Evolutionary conservation across 1,140 invertebrate species (phyloP).

Genomic region (Scaptomyza hsui): DNA sequence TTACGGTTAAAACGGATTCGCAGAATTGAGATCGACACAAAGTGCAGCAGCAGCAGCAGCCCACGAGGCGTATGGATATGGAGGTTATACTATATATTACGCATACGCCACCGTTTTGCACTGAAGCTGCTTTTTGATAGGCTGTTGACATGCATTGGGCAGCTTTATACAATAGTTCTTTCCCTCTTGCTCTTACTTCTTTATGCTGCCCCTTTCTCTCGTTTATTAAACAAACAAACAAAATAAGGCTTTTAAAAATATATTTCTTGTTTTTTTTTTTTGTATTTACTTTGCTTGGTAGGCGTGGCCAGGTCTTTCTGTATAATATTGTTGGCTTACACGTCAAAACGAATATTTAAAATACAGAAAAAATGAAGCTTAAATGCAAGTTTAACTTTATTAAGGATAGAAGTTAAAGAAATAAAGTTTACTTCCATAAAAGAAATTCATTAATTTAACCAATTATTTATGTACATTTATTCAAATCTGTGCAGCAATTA

Average conservation of each 20-base stretch:
- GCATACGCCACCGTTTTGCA: constrained; percentile 48
- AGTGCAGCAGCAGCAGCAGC: constrained; percentile 7
- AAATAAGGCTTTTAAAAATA: constrained; percentile 14
- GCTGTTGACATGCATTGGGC: constrained; percentile 41
- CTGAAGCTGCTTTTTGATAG: constrained; percentile 25
- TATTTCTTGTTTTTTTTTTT: not conserved
- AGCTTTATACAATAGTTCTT: not conserved
- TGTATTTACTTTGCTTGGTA: not conserved
- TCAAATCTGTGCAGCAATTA: constrained; percentile 24
- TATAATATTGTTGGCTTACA: too few relatives aligned
- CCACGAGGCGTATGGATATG: constrained; percentile 39
- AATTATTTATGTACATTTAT: not conserved
- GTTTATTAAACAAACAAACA: constrained; percentile 11
- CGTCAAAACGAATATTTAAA: not conserved
- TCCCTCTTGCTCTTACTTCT: not conserved
- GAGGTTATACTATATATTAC: constrained; percentile 22
- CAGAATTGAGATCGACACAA: constrained; percentile 10
- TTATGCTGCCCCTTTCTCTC: not conserved
- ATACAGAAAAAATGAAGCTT: not conserved
- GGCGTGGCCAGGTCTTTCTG: not conserved
- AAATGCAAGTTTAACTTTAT: too few relatives aligned
- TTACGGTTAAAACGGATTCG: not conserved
- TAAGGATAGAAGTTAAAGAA: too few relatives aligned
- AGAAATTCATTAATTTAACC: not conserved
- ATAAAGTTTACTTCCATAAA: too few relatives aligned